These are phyloP conservation scores for Apotomis capreana DNA, from an alignment of 2,888 invertebrate species.

Conservation along the genomic window DNA sequence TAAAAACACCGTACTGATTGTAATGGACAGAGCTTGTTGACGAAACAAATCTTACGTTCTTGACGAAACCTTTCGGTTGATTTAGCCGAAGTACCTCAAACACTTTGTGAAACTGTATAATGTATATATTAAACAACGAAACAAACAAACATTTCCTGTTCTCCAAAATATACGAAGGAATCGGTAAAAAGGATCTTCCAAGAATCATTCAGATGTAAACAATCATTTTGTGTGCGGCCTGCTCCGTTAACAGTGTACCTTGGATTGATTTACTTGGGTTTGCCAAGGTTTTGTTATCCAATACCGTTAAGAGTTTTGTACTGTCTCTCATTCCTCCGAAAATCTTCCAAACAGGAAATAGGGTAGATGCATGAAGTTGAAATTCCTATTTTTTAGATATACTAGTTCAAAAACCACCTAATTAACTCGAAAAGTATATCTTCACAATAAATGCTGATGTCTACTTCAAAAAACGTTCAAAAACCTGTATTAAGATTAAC, in stretches of 20 bases:
- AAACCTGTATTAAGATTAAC: too few relatives aligned
- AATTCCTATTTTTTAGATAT: not conserved
- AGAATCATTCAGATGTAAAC: constrained; percentile 30
- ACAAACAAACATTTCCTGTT: constrained; percentile 16
- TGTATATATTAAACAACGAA: not conserved
- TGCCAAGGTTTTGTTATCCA: constrained; percentile 25
- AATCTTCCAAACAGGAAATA: not conserved
- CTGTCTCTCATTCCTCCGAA: not conserved
- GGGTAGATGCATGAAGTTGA: too few relatives aligned
- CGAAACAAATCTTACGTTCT: not conserved
- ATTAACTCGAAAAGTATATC: too few relatives aligned
- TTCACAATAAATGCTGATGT: too few relatives aligned
- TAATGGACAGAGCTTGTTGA: not conserved
- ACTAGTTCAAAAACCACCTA: not conserved
- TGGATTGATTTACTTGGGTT: constrained; percentile 36
- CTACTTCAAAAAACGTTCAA: too few relatives aligned
- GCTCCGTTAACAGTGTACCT: constrained; percentile 25
- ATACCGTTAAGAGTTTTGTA: constrained; percentile 32
- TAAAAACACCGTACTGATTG: too few relatives aligned
- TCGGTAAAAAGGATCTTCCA: constrained; percentile 17
- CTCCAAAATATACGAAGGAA: constrained; percentile 14
- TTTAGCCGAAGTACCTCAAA: constrained; percentile 1
- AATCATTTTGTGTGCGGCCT: constrained; percentile 26
- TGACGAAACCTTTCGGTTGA: not conserved
- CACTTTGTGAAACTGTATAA: constrained; percentile 10